These are phyloP conservation scores for Mayetiola destructor DNA, from an alignment of 2,888 invertebrate species.

Conservation along the genomic window DNA sequence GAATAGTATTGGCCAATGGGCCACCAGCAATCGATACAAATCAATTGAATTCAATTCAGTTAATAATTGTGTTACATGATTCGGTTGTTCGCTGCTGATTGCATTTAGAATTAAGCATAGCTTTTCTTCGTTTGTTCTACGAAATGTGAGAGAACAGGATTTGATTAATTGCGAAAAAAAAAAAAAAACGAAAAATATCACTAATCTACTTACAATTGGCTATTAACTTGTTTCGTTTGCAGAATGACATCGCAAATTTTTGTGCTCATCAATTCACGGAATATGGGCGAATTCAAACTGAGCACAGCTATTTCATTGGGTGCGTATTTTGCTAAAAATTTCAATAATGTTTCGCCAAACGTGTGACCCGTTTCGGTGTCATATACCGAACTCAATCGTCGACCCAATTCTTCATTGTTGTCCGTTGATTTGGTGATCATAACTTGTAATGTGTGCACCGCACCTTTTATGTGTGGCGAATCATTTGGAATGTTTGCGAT, in stretches of 20 bases:
- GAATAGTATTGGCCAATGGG: slow-evolving; percentile 17
- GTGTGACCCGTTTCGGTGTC: neutral
- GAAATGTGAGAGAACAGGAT: neutral
- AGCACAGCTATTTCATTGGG: slow-evolving; percentile 29
- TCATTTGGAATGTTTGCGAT: neutral
- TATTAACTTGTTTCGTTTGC: neutral
- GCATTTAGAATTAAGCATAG: slow-evolving; percentile 15
- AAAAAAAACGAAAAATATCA: neutral
- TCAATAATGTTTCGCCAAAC: slow-evolving; percentile 22
- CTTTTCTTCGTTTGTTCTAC: slow-evolving; percentile 16
- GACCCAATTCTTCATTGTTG: slow-evolving; percentile 9
- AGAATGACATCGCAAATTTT: slow-evolving; percentile 13
- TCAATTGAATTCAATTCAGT: slow-evolving; percentile 13
- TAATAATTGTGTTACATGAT: slow-evolving; percentile 12
- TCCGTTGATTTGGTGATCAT: slow-evolving; percentile 13
- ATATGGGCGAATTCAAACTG: slow-evolving; percentile 25
- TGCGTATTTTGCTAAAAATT: slow-evolving; percentile 27
- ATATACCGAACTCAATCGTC: neutral
- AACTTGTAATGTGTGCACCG: slow-evolving; percentile 2
- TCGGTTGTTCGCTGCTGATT: slow-evolving; percentile 13
- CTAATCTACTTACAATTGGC: neutral
- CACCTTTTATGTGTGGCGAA: neutral
- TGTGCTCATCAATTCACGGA: slow-evolving; percentile 12
- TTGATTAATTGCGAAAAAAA: neutral
- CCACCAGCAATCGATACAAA: slow-evolving; percentile 10